These are phyloP conservation scores for Campoplex capitator DNA, from an alignment of 2,888 invertebrate genomes.

Conservation along the genomic window DNA sequence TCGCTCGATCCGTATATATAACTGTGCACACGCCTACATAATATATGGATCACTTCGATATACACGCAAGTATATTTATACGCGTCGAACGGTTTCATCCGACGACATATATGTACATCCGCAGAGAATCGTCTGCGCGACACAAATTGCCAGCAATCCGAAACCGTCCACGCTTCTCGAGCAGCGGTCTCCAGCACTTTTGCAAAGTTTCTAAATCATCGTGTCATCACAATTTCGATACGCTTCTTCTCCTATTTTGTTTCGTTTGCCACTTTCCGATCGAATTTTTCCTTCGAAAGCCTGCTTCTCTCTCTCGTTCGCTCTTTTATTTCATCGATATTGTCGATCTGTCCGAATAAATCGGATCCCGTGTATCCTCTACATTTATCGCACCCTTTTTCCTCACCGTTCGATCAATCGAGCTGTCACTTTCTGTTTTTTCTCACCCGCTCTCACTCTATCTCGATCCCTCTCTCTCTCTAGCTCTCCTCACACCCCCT, in stretches of 20 bases:
- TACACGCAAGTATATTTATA: neutral
- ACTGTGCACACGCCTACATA: neutral
- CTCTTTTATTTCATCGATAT: neutral
- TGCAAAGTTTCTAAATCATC: constrained; percentile 5
- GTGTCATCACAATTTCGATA: constrained; percentile 26
- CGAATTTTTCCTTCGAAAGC: neutral
- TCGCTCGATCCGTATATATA: constrained; percentile 13
- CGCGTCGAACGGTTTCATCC: neutral
- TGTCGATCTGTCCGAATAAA: constrained; percentile 14
- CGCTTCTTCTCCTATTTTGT: neutral
- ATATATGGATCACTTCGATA: neutral
- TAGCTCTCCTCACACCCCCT: neutral
- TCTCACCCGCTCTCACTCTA: neutral
- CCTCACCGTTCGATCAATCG: constrained; percentile 2
- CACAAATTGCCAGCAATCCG: neutral
- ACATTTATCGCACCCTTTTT: constrained; percentile 1
- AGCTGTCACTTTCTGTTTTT: neutral
- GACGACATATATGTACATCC: neutral
- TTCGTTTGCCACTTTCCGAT: neutral
- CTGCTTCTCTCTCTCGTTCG: neutral
- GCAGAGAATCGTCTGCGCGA: neutral
- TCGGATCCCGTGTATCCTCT: neutral
- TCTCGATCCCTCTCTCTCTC: neutral
- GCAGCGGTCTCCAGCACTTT: neutral
- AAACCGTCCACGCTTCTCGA: neutral